phyloP scores from a whole-genome alignment of 2,113 vertebrate species.

The Brachypteracias leptosomus region DNA sequence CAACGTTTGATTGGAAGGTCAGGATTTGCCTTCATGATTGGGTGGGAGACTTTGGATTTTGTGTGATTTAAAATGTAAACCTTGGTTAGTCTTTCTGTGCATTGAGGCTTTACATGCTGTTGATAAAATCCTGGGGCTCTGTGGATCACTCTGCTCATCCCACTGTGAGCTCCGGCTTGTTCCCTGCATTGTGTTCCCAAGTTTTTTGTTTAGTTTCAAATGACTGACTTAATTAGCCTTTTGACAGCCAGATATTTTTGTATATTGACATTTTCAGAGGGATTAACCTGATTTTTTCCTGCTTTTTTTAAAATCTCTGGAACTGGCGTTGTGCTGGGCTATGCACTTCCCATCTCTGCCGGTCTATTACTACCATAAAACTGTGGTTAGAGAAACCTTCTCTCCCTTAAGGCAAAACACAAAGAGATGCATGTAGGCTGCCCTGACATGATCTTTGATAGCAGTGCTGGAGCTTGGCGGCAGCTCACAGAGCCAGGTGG shows the following conservation, averaged over 20 bases:
- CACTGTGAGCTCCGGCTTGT: not conserved
- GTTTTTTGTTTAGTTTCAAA: not conserved
- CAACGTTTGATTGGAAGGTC: not conserved
- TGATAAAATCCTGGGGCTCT: not conserved
- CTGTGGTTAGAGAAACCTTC: not conserved
- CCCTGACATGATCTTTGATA: not conserved
- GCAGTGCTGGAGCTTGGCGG: not conserved
- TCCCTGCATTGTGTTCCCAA: not conserved
- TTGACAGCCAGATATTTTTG: not conserved
- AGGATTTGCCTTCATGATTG: not conserved
- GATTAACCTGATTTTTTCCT: not conserved
- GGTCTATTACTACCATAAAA: not conserved
- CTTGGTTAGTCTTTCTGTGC: not conserved
- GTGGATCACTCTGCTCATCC: not conserved
- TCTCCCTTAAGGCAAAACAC: not conserved
- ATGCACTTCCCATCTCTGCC: not conserved
- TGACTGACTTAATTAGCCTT: not conserved
- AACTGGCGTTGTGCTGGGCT: not conserved
- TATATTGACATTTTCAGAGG: not conserved
- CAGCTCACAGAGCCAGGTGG: not conserved
- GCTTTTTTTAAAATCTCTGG: not conserved
- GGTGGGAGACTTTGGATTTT: not conserved
- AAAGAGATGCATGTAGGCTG: not conserved
- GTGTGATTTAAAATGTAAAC: not conserved
- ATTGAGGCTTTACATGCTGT: not conserved